Percentiles rank a stretch among this genome's conserved stretches.
These are phyloP conservation scores for Dolichomitus sp. DNA, from an alignment of 2,888 invertebrate genomes.

Conservation along the genomic window DNA sequence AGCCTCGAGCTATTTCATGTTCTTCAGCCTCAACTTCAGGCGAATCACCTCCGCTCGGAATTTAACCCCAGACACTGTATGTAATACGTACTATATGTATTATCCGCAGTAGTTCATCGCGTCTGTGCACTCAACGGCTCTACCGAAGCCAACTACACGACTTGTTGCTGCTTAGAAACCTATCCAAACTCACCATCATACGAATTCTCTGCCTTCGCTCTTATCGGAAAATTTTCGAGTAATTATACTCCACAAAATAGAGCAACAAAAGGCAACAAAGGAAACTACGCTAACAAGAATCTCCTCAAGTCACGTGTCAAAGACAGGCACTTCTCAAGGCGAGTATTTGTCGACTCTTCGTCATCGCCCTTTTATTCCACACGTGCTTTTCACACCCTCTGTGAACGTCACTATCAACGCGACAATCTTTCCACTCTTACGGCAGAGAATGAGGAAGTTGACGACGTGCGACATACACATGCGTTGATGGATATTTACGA, in stretches of 20 bases:
- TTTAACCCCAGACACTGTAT: conserved; percentile 12
- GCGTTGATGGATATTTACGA: conserved; percentile 24
- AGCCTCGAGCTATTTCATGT: conserved; percentile 54
- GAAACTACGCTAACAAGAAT: conserved; percentile 23
- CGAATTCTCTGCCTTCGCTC: not conserved
- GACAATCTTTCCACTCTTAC: not conserved
- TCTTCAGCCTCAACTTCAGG: conserved; percentile 60
- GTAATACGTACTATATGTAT: conserved; percentile 12
- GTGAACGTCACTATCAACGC: not conserved
- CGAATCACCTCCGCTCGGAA: conserved; percentile 11
- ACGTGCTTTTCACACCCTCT: not conserved
- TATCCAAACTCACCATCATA: conserved; percentile 2
- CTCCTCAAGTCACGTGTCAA: conserved; percentile 29
- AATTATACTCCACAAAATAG: conserved; percentile 42
- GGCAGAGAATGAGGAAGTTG: not conserved
- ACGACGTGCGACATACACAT: not conserved
- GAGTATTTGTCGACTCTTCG: not conserved
- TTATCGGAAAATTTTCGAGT: conserved; percentile 27
- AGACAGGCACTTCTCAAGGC: not conserved
- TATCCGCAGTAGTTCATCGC: conserved; percentile 29
- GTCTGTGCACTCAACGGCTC: conserved; percentile 3
- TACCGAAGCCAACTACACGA: not conserved
- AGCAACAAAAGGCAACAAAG: conserved; percentile 45
- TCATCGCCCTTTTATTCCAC: not conserved
- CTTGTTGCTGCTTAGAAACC: conserved; percentile 51